Evolutionary conservation across 2,888 invertebrate genomes (phyloP), one percentile per base, ranked within the genome.

Genomic region (Agrochola macilenta): DNA sequence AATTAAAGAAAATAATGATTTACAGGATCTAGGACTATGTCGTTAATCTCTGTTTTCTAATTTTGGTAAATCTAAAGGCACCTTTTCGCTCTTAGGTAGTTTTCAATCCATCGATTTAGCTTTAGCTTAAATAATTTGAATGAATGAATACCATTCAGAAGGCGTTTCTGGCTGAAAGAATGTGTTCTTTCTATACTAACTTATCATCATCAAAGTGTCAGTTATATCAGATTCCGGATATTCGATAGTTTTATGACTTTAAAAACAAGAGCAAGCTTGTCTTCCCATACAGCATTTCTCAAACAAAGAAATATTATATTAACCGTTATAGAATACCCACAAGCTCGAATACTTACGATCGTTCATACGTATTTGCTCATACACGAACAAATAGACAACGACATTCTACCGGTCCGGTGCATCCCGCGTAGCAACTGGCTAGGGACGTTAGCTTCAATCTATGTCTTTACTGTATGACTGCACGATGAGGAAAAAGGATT

Each of bases 351-450:
- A 79, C 76, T 80, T 72, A 68, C 70, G 54, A 65, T 57, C 71
- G 57, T 57, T 69, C 74, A 65, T 75, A 82, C 72, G 72, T 75
- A 85, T 82, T 85, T 82, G 69, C 70, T 81, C 68, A 52, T 78
- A 64, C 74, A 81, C 82, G 79, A 85, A 80, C 87, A 89, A 88
- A 90, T 87, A 88, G 87, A 84, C 85, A 83, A 71, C 87, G 75
- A 86, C 90, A 91, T 91, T 90, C 89, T 89, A 91, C 91, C 81
- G 84, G 90, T 87, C 87, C 71, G 85, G 88, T 88, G 87, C 90
- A 89, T 89, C 90, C 84, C 84, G 85, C 85, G 74, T 66, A 69
- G 76, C 76, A 83, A 81, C 81, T 79, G n/a, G 72, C 76, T 60
- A 57, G 75, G 70, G 82, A 86, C 79, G 82, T 82, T 79, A 69